Percentiles rank a stretch among this genome's conserved stretches.
Evolutionary conservation across 2,113 vertebrate genomes (phyloP).

Genomic region (Ramphastos sulfuratus): DNA sequence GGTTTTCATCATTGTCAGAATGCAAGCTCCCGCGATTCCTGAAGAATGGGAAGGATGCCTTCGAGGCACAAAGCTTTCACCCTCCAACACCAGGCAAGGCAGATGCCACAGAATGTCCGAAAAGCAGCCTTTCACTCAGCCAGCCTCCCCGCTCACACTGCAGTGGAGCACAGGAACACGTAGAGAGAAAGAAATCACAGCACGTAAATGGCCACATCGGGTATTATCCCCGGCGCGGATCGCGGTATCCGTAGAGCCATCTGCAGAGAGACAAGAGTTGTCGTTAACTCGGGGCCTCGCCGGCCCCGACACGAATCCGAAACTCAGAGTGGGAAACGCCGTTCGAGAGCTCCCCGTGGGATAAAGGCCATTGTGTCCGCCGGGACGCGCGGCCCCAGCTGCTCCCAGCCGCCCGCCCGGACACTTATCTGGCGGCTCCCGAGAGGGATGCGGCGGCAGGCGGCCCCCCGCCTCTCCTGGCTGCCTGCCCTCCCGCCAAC

Average conservation of each 20-base stretch:
- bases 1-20: constrained; percentile 85
- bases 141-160: neutral
- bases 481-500: neutral
- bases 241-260: constrained; percentile 48
- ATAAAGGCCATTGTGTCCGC: constrained; percentile 22
- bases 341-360: neutral
- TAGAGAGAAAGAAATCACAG: constrained; percentile 45
- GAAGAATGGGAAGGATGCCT: neutral
- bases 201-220: neutral
- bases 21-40: neutral
- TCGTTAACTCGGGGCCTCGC: constrained; percentile 5
- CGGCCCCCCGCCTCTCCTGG: neutral
- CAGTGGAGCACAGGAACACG: neutral
- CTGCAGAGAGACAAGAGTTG: constrained; percentile 36
- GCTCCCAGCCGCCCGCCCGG: neutral
- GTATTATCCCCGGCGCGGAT: neutral
- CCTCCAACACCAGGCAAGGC: neutral
- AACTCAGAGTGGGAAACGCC: neutral
- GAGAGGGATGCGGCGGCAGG: neutral
- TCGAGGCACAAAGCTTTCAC: constrained; percentile 23
- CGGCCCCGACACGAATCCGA: neutral
- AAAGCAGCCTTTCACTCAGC: neutral
- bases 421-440: neutral
- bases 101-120: neutral
- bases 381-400: neutral